phyloP scores from a whole-genome alignment of 35 echinoderm and acorn worm genomes.

The Antedon bifida region DNA sequence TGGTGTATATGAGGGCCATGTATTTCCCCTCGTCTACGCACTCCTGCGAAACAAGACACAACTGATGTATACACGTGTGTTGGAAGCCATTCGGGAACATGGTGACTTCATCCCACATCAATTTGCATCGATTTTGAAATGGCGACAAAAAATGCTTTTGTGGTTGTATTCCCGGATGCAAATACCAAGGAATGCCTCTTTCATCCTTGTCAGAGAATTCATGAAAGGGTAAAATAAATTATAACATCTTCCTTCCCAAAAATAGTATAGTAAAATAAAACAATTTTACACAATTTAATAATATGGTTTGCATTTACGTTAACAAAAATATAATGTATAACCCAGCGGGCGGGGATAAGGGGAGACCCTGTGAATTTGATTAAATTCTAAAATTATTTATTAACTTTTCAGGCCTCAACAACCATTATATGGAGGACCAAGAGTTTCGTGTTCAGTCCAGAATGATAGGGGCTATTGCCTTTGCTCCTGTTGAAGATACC shows the following conservation, averaged over 20 bases:
- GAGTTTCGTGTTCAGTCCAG: not conserved
- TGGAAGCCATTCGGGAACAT: not conserved
- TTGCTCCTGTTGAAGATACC: not conserved
- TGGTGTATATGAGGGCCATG: not conserved
- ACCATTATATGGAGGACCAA: not conserved
- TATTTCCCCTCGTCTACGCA: not conserved
- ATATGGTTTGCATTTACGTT: too few species aligned
- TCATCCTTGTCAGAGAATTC: conserved; percentile 14
- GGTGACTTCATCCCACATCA: not conserved
- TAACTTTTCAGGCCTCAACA: not conserved
- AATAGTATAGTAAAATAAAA: too few species aligned
- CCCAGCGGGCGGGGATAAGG: too few species aligned
- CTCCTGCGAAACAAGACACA: not conserved
- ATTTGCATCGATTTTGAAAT: not conserved
- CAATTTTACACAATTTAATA: too few species aligned
- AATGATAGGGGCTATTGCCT: not conserved
- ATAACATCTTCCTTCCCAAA: too few species aligned
- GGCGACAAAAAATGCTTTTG: not conserved
- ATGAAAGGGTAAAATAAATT: conserved; percentile 18
- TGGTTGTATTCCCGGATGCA: not conserved
- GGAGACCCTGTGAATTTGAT: not conserved
- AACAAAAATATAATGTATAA: too few species aligned
- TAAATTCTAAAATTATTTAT: not conserved
- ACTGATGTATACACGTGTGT: not conserved
- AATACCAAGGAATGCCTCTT: conserved; percentile 8